phyloP scores from a whole-genome alignment of 2,113 vertebrate species.

The Leucosticte australis region DNA sequence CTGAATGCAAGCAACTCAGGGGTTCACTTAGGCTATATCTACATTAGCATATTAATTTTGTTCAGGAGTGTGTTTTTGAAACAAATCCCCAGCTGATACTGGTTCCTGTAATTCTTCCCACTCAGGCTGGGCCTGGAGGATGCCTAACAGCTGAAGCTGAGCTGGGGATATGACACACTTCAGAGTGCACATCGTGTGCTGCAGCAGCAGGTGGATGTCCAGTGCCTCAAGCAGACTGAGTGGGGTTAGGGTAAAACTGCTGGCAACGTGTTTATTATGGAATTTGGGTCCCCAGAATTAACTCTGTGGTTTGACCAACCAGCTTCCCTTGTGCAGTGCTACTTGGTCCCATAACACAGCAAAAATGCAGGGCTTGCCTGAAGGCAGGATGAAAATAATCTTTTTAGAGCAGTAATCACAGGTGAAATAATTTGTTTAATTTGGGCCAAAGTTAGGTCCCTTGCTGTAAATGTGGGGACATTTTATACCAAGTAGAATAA shows the following conservation, averaged over 20 bases:
- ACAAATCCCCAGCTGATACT: background rate
- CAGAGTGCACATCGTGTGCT: fast-evolving
- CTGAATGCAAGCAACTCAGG: background rate
- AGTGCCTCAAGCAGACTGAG: background rate
- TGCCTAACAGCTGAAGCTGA: background rate
- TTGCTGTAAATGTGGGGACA: fast-evolving
- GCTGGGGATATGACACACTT: background rate
- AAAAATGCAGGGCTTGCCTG: background rate
- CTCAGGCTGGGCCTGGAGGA: background rate
- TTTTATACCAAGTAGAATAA: background rate
- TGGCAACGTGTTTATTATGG: background rate
- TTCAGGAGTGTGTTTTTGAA: background rate
- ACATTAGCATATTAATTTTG: background rate
- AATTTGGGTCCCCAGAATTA: background rate
- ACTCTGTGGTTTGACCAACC: background rate
- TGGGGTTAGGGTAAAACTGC: background rate
- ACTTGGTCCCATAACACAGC: background rate
- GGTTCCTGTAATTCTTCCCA: background rate
- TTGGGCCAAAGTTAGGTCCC: background rate
- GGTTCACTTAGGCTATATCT: background rate
- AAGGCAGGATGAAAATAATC: background rate
- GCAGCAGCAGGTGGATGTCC: background rate
- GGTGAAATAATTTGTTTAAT: background rate
- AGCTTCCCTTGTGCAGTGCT: fast-evolving
- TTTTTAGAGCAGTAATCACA: background rate